Evolutionary conservation across 2,888 invertebrate species (phyloP), one percentile per base, ranked within the genome.

Genomic region (Meliscaeva auricollis): DNA sequence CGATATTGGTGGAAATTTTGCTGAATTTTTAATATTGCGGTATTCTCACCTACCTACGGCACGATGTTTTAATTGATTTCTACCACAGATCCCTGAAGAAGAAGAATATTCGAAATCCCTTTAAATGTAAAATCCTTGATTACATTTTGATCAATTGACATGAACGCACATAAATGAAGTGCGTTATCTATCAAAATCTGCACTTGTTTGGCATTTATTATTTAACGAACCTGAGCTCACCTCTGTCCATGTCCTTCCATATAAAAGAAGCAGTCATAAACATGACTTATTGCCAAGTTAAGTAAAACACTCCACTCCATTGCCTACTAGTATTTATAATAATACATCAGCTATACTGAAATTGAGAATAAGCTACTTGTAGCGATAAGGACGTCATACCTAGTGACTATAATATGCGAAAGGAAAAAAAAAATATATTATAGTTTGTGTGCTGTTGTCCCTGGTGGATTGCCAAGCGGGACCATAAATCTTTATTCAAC

Each of bases 401-500:
- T n/a, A 64, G 46, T 17, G 13, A 64, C 41, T 38, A 66, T 44
- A 32, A 6, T 50, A n/a, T 38, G 32, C n/a, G 62, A 3, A 41
- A 17, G 13, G 48, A 3, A 22, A 64, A 15, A 41, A 38, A 32
- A 32, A 32, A 32, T 32, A 5, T 9, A 54, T 48, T 9, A 1
- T 46, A 9, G 41, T 48, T 35, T 13, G 50, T 78, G 75, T 73
- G 48, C 32, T 52, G 8, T 26, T 80, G 80, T 87, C 87, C 87
- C 87, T 70, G 54, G 87, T 74, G 88, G 79, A 83, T 87, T 88
- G 15, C 73, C 46, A 48, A 60, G 46, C 80, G 88, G 89, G 89
- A 80, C 89, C 89, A 92, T 92, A 92, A 92, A 91, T 92, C 92
- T 92, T 91, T 90, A 90, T 91, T 90, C 90, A 90, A 89, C 87